Evolutionary conservation across 2,113 vertebrate species (phyloP).

Genomic region (rat (Rattus norvegicus)): GRCr8 NC_086028.1:62254501-62255000

Average conservation of each 20-base stretch:
- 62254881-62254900: slow-evolving; percentile 57
- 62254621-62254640: neutral
- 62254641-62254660: neutral
- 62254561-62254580: neutral
- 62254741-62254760: neutral
- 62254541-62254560: neutral
- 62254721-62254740: neutral
- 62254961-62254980: slow-evolving; percentile 74
- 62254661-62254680: neutral
- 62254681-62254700: slow-evolving; percentile 11
- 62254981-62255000: slow-evolving; percentile 67
- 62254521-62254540: neutral
- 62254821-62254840: slow-evolving; percentile 15
- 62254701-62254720: neutral
- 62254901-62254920: slow-evolving; percentile 54
- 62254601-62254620: neutral
- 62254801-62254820: slow-evolving; percentile 4
- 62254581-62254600: neutral
- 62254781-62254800: slow-evolving; percentile 47
- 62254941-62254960: slow-evolving; percentile 73
- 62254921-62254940: slow-evolving; percentile 65
- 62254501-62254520: neutral
- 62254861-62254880: slow-evolving; percentile 52
- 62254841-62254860: slow-evolving; percentile 49
- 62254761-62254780: neutral